Conservation (phyloP, 2,797 vertebrate species). For the Anabacerthia variegaticeps region DNA sequence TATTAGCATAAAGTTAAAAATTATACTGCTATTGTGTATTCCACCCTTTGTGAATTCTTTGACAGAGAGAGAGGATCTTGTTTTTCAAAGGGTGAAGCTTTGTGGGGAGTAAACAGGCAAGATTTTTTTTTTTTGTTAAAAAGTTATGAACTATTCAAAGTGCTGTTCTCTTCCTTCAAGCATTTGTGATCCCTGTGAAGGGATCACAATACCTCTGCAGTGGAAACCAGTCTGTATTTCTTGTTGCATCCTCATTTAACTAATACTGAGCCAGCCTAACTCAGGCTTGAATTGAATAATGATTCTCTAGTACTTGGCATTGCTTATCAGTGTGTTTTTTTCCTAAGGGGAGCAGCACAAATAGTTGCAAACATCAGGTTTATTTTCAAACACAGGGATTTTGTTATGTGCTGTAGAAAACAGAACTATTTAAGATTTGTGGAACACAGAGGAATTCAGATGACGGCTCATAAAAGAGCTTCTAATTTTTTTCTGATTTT, state of each 20-base stretch:
- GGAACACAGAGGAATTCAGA: neutral
- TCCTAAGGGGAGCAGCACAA: neutral
- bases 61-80: neutral
- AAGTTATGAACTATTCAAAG: neutral
- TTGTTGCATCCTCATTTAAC: neutral
- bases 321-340: neutral
- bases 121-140: neutral
- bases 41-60: neutral
- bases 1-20: neutral
- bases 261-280: neutral
- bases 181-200: neutral
- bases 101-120: neutral
- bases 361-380: neutral
- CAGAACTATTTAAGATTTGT: neutral
- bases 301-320: neutral
- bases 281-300: neutral
- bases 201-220: neutral
- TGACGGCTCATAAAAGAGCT: neutral
- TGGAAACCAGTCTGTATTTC: neutral
- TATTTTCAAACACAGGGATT: neutral
- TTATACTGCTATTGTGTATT: fast-evolving
- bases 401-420: neutral
- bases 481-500: neutral
- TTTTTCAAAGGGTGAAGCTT: neutral
- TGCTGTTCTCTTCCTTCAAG: neutral